Evolutionary conservation across 1,140 invertebrate species (phyloP).

Genomic region (Atta cephalotes): DNA sequence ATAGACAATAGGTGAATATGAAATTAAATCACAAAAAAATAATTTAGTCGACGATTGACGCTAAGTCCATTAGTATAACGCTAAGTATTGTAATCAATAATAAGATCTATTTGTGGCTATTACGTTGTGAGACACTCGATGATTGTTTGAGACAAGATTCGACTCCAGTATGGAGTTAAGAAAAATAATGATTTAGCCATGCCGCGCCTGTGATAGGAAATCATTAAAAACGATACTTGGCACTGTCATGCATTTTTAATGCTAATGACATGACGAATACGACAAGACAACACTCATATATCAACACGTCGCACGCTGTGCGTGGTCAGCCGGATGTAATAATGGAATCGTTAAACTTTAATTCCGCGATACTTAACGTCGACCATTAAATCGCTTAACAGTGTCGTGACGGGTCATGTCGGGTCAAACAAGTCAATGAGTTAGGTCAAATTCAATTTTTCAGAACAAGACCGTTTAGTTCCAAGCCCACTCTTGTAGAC

Average conservation of each 20-base stretch:
- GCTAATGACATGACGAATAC: conserved; percentile 41
- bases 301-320: conserved; percentile 13
- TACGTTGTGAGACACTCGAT: conserved; percentile 9
- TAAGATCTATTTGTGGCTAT: conserved; percentile 20
- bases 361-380: conserved; percentile 68
- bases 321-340: background rate
- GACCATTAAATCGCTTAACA: conserved; percentile 71
- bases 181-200: conserved; percentile 16
- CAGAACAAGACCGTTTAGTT: conserved; percentile 5
- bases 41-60: background rate
- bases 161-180: background rate
- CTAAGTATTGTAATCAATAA: background rate
- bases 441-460: conserved; percentile 78
- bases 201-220: conserved; percentile 23
- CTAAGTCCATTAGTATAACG: background rate
- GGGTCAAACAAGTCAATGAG: conserved; percentile 69
- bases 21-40: background rate
- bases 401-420: conserved; percentile 73
- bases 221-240: conserved; percentile 47
- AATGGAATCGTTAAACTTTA: conserved; percentile 73
- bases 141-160: conserved; percentile 29
- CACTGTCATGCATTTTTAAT: conserved; percentile 32
- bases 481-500: background rate
- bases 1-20: background rate
- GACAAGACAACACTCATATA: conserved; percentile 17